Base-by-base conservation (phyloP, 2,113 vertebrate genomes). In the Oreochromis niloticus region DNA sequence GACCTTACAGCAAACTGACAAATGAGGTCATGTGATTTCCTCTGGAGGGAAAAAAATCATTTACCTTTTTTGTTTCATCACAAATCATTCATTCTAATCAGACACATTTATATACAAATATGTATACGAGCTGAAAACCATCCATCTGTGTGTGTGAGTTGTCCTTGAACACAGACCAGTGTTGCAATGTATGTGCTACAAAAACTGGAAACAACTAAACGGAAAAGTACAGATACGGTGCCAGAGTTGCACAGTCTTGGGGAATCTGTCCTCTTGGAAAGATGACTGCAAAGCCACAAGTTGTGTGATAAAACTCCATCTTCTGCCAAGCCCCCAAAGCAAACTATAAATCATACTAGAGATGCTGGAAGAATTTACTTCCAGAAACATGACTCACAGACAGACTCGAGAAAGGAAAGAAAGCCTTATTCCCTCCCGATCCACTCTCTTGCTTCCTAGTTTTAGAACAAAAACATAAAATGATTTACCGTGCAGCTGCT, bases 281-380 rank as follows among this genome's bases (percentile, higher is more conserved):
- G 56, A 90, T 80, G 22, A 85, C 82, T 90, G 85, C 16, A 7
- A 93, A 90, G 87, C 92, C 85, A 86, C 90, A 93, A 90, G 71
- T 41, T 88, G 78, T 88, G 91, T 92, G 89, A 94, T 87, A 93
- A 93, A 91, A 80, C 55, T 63, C 32, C 4, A 9, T 86, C 43
- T 55, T 55, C 27, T 84, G 92, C 92, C 94, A 95, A 92, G 81
- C 9, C 81, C 84, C 63, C n/a, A 46, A 80, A 91, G 82, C 81
- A 80, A 80, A 9, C 14, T 36, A 91, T 94, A 91, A 95, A 95
- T 95, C 92, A 86, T 7, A 39, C 17, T 56, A 78, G 27, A 85
- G 56, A 88, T 89, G 43, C 73, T 83, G 75, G 55, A 89, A 80
- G 55, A 68, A 81, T 71, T 84, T 55, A 86, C 63, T 71, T 88